Evolutionary conservation across 2,888 invertebrate genomes (phyloP).

Genomic region (Petrolisthes manimaculis): DNA sequence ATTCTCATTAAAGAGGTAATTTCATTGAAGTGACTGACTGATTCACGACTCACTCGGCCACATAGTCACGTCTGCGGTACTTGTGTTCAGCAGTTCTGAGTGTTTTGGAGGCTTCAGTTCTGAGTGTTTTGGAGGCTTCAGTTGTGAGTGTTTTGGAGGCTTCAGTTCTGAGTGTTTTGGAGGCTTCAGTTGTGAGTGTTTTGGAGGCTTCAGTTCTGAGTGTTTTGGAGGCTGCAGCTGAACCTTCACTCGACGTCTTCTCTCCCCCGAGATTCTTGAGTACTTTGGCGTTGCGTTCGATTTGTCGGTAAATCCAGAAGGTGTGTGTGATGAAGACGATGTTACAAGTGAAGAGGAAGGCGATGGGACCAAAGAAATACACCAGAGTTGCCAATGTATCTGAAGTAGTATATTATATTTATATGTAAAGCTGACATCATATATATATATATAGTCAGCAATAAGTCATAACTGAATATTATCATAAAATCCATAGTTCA

Average conservation of each 20-base stretch:
- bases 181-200: background rate
- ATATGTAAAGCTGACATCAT: background rate
- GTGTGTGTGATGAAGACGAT: conserved; percentile 4
- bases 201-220: too few species aligned
- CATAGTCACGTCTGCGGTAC: conserved; percentile 16
- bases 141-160: background rate
- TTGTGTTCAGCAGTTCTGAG: background rate
- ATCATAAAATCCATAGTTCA: too few species aligned
- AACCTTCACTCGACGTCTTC: too few species aligned
- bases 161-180: too few species aligned
- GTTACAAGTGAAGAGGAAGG: conserved; percentile 21
- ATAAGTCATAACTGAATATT: too few species aligned
- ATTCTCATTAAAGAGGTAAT: too few species aligned
- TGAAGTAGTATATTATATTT: background rate
- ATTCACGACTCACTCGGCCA: conserved; percentile 8
- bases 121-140: too few species aligned
- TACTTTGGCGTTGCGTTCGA: background rate
- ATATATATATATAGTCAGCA: too few species aligned
- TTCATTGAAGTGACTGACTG: too few species aligned
- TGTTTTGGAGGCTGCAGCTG: too few species aligned
- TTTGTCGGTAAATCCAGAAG: conserved; percentile 2
- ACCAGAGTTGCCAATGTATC: background rate
- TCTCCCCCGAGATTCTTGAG: background rate
- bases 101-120: too few species aligned
- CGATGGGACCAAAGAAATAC: conserved; percentile 17